Evolutionary conservation across 2,888 invertebrate genomes (phyloP), one percentile per base, ranked within the genome.

Genomic region (Aspidapion aeneum): DNA sequence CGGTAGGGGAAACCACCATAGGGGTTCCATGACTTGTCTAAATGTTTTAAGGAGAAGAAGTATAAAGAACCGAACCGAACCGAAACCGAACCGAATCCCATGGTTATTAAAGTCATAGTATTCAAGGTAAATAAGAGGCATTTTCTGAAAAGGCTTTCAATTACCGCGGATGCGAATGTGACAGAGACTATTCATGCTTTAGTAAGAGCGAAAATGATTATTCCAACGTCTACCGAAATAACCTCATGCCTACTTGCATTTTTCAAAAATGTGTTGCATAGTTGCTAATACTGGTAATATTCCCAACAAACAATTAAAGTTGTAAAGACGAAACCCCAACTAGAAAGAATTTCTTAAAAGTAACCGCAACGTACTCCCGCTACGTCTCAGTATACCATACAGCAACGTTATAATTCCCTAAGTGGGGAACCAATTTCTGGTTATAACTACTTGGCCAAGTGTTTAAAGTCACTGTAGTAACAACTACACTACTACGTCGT

Each of bases 241-340:
- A 50, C 58, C 64, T n/a, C n/a, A n/a, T n/a, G n/a, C n/a, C 87
- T 88, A 21, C 90, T 90, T 12, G 91, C 87, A 1, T 87, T 87
- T 51, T 82, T 70, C 78, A 92, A 90, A 71, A 93, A 91, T n/a
- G 58, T 83, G 82, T 65, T 85, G 85, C 1, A 90, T 87, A 75
- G 90, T 91, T 78, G 91, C 90, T 70, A 91, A 88, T 66, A 92
- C 89, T 0, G 90, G 90, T 78, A 91, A 90, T 70, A 91, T 85
- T 65, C 92, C 92, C 62, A 89, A 88, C 74, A 90, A 85, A 76
- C 92, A 91, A 73, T 92, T 91, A 78, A 91, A 90, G 74, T 91
- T n/a, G n/a, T n/a, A n/a, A n/a, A n/a, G n/a, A n/a, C n/a, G n/a
- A n/a, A n/a, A n/a, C n/a, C n/a, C n/a, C n/a, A n/a, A n/a, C n/a